phyloP scores from a whole-genome alignment of 2,888 invertebrate genomes.

The Harpagoxenus sublaevis region DNA sequence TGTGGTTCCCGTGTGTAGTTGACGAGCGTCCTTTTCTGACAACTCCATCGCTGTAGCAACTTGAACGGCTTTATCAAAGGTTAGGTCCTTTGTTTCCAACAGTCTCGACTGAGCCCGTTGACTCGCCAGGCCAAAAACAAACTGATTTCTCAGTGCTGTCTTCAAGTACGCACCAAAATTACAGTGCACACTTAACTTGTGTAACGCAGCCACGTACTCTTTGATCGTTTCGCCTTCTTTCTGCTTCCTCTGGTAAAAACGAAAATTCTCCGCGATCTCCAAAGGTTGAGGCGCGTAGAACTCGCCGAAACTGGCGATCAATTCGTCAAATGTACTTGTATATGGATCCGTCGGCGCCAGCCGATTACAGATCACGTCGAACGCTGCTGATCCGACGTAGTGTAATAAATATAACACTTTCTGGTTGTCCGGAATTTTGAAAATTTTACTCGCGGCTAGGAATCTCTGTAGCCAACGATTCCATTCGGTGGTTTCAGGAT shows the following conservation, averaged over 20 bases:
- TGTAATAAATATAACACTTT: not conserved
- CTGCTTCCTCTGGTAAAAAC: not conserved
- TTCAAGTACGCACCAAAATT: not conserved
- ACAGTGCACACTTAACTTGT: not conserved
- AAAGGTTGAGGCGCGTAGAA: not conserved
- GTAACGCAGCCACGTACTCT: not conserved
- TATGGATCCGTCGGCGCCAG: not conserved
- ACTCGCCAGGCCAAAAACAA: not conserved
- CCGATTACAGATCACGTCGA: not conserved
- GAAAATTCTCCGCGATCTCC: not conserved
- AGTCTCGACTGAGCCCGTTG: not conserved
- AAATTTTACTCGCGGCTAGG: not conserved
- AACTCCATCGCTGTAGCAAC: not conserved
- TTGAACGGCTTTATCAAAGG: not conserved
- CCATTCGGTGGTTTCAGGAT: not conserved
- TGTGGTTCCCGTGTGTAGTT: not conserved
- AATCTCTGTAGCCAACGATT: not conserved
- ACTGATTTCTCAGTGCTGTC: not conserved
- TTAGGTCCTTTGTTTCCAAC: not conserved
- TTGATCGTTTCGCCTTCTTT: not conserved
- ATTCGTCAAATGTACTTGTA: accelerated
- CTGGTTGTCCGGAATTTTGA: not conserved
- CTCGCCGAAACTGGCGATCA: not conserved
- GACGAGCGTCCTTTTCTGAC: not conserved
- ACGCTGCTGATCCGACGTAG: not conserved